phyloP scores from a whole-genome alignment of 2,888 invertebrate genomes.

The Dexiosoma caninum region DNA sequence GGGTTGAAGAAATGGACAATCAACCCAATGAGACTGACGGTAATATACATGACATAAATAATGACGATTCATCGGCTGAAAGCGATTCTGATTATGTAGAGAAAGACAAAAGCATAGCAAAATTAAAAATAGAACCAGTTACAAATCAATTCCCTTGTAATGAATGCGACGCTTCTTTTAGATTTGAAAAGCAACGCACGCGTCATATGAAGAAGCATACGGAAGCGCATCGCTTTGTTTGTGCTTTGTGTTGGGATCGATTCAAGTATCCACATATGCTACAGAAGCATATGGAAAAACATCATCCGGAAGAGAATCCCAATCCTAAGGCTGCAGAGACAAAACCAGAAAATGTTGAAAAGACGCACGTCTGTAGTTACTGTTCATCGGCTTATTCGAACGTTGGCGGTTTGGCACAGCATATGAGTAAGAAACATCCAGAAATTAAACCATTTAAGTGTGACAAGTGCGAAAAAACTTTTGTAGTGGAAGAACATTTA shows the following conservation, averaged over 20 bases:
- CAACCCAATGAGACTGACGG: conserved; percentile 27
- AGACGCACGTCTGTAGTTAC: conserved; percentile 53
- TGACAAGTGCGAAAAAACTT: conserved; percentile 56
- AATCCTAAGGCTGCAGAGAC: conserved; percentile 27
- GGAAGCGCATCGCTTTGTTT: conserved; percentile 55
- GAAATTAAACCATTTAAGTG: conserved; percentile 59
- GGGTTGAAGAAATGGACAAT: conserved; percentile 24
- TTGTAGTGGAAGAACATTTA: conserved; percentile 59
- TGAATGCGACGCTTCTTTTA: conserved; percentile 53
- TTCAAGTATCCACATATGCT: conserved; percentile 59
- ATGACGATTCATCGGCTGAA: conserved; percentile 33
- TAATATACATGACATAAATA: conserved; percentile 32
- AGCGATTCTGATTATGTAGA: conserved; percentile 35
- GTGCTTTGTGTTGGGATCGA: conserved; percentile 53
- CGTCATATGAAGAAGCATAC: conserved; percentile 58
- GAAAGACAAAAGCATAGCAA: conserved; percentile 17
- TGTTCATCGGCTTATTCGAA: conserved; percentile 57
- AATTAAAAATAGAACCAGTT: conserved; percentile 7
- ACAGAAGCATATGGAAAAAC: conserved; percentile 55
- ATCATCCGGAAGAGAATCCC: conserved; percentile 53
- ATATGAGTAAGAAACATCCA: conserved; percentile 58
- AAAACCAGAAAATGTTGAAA: conserved; percentile 48
- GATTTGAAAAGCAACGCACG: conserved; percentile 51
- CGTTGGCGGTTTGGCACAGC: conserved; percentile 57
- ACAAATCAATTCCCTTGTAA: conserved; percentile 41